Base-by-base conservation (phyloP, 2,888 invertebrate species). In the Idaea biselata region DNA sequence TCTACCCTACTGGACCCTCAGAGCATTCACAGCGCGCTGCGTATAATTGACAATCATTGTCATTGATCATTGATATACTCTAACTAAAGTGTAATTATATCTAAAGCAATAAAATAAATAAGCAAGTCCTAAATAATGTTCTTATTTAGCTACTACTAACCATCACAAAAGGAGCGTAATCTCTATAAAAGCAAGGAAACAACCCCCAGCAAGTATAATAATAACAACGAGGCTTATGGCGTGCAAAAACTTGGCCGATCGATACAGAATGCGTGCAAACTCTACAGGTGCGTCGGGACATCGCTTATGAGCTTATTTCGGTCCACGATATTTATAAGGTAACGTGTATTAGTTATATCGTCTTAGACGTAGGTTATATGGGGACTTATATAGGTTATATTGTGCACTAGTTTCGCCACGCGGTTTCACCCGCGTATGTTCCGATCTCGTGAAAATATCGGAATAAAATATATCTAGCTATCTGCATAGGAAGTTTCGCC, bases 221-320 rank as follows among this genome's bases (percentile, higher is more conserved):
- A 16, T 55, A 55, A 55, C 17, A 16, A n/a, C 32, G 44, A 25
- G 17, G 32, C 32, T 7, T 18, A 31, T 58, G 7, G 33, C 17
- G n/a, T 58, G 16, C 55, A 16, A 63, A 62, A 60, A 16, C 18
- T 14, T 18, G 1, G 7, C 16, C 53, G 55, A 63, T 63, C 60
- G 55, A 63, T 63, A 63, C 14, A 6, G 16, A 16, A 16, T 58
- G 63, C 55, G 58, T 55, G 44, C 55, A 17, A 31, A 57, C 31
- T 58, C 64, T 58, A 68, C 70, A 70, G 70, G 68, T 70, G 63
- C 54, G 65, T 56, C 17, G 11, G 44, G 44, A 44, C 44, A 8
- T 44, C 44, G 44, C 44, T 44, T 44, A 44, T 55, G 8, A 16
- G 55, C 55, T 55, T 55, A 16, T 17, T 6, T 55, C 55, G 17